These are phyloP conservation scores for Leptura quadrifasciata DNA, from an alignment of 2,888 invertebrate genomes.

Conservation along the genomic window DNA sequence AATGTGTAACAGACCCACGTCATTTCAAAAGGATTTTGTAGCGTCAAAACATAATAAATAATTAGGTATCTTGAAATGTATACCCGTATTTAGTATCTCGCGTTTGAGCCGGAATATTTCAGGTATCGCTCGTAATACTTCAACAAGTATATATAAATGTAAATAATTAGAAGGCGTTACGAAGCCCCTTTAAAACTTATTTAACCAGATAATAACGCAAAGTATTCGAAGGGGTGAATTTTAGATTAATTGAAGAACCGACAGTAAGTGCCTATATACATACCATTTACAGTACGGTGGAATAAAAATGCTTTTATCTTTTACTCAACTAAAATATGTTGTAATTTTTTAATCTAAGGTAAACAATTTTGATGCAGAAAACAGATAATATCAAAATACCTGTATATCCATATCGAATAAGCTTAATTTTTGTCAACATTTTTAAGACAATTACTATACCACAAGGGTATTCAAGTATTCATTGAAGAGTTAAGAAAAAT, in stretches of 20 bases:
- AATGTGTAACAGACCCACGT: too few relatives aligned
- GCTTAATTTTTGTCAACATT: too few relatives aligned
- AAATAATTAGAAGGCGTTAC: constrained; percentile 18
- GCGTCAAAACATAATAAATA: neutral
- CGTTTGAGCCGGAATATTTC: neutral
- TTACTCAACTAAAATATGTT: neutral
- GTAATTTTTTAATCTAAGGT: too few relatives aligned
- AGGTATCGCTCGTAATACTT: neutral
- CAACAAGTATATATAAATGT: constrained; percentile 12
- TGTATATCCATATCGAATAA: too few relatives aligned
- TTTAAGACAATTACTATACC: too few relatives aligned
- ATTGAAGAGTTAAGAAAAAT: too few relatives aligned
- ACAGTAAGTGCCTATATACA: neutral
- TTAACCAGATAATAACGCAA: constrained; percentile 31
- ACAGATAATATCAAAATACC: too few relatives aligned
- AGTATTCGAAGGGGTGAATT: constrained; percentile 30
- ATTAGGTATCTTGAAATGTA: neutral
- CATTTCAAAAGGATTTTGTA: too few relatives aligned
- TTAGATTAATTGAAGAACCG: constrained; percentile 14
- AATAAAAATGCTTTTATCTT: neutral
- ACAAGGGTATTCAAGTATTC: too few relatives aligned
- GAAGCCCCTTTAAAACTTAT: constrained; percentile 8
- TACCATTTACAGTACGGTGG: neutral
- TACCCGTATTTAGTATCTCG: neutral
- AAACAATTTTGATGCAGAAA: too few relatives aligned